These are phyloP conservation scores for Scrobipalpa atriplicella DNA, from an alignment of 2,888 invertebrate genomes.

Conservation along the genomic window DNA sequence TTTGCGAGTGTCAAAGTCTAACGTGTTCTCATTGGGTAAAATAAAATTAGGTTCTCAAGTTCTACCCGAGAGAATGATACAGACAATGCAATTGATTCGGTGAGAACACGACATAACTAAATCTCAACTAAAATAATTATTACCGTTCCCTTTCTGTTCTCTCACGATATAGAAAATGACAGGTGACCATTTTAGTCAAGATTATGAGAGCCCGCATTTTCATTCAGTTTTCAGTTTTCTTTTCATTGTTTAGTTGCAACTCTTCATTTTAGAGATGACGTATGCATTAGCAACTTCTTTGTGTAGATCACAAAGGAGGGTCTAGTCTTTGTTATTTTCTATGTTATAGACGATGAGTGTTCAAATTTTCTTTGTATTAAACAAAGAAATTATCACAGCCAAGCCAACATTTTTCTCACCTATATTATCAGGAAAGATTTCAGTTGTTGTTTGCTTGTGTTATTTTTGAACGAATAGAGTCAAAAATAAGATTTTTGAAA, in stretches of 20 bases:
- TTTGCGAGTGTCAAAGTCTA: too few species aligned
- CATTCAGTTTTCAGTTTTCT: neutral
- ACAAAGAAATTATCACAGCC: neutral
- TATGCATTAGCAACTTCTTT: neutral
- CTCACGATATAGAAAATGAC: too few species aligned
- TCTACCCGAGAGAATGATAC: too few species aligned
- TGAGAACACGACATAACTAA: too few species aligned
- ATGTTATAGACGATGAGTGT: neutral
- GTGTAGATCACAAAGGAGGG: neutral
- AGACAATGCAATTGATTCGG: too few species aligned
- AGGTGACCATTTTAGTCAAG: neutral
- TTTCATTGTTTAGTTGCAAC: neutral
- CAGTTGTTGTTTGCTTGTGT: too few species aligned
- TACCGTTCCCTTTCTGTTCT: too few species aligned
- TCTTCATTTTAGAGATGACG: neutral
- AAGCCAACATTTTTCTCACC: neutral
- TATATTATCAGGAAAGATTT: too few species aligned
- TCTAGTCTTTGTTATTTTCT: constrained; percentile 3
- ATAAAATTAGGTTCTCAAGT: too few species aligned
- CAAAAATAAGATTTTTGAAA: too few species aligned
- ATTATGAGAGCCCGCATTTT: neutral
- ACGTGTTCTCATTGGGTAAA: too few species aligned
- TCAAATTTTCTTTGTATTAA: neutral
- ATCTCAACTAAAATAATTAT: too few species aligned
- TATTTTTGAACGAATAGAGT: neutral